A percentile compares a stretch with the other conserved stretches of the same genome.
Evolutionary conservation across 2,113 vertebrate species (phyloP).

Genomic region (Xiphias gladius): DNA sequence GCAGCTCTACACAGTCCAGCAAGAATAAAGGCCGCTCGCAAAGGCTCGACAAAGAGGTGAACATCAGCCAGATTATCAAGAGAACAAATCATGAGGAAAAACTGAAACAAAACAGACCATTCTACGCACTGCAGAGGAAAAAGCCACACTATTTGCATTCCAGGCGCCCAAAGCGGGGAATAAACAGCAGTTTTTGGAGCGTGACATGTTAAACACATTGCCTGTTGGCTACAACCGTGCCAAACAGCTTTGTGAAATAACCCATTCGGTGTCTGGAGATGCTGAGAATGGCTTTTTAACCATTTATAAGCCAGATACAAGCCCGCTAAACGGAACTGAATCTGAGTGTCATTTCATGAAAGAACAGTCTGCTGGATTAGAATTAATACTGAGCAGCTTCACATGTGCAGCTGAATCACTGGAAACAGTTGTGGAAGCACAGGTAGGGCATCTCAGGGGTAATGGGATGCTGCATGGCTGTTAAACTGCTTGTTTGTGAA

Average conservation of each 20-base stretch:
- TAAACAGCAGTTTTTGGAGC: conserved; percentile 82
- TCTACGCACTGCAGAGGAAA: conserved; percentile 52
- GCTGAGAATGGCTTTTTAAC: conserved; percentile 73
- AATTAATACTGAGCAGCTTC: conserved; percentile 26
- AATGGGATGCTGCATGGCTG: conserved; percentile 65
- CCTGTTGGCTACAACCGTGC: conserved; percentile 73
- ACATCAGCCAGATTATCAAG: conserved; percentile 74
- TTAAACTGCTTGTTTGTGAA: conserved; percentile 75
- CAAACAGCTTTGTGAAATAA: conserved; percentile 77
- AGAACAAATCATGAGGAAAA: conserved; percentile 76
- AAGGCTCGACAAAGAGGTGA: conserved; percentile 63
- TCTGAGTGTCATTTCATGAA: conserved; percentile 22
- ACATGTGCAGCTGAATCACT: conserved; percentile 35
- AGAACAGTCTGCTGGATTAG: conserved; percentile 38
- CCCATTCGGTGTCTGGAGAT: conserved; percentile 64
- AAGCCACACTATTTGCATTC: conserved; percentile 77
- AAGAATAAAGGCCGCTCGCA: conserved; percentile 56
- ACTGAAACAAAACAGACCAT: conserved; percentile 55
- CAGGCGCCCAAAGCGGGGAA: conserved; percentile 70
- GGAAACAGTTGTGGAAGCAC: conserved; percentile 61
- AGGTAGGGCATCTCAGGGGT: conserved; percentile 55
- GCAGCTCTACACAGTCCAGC: conserved; percentile 57
- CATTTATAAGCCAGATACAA: conserved; percentile 47
- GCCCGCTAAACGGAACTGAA: conserved; percentile 33
- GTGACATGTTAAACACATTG: conserved; percentile 83